Evolutionary conservation across 35 echinoderm and acorn worm genomes (phyloP), one percentile per base, ranked within the genome.

Genomic region (Strongylocentrotus purpuratus): DNA sequence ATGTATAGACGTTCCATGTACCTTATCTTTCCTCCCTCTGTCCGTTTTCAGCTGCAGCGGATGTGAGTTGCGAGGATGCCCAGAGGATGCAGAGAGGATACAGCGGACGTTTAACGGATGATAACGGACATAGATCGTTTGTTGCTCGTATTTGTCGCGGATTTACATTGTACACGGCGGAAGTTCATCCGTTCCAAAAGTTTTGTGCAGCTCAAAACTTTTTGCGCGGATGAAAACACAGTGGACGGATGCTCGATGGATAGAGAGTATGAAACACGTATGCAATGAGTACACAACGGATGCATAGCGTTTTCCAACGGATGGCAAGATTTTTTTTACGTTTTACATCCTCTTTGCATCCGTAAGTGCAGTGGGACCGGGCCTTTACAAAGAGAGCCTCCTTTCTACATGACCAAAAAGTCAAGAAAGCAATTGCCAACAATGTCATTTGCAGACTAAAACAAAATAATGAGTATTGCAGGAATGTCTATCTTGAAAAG

Each of bases 141-240:
- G 86, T 33, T 88, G 86, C 86, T 88, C 86, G 86, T 88, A 88
- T 88, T 12, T 65, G 86, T 88, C 1, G 86, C 86, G 86, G 86
- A 88, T 88, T 88, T 88, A 33, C 86, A 88, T 88, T 31, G 86
- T 88, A 88, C 86, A 88, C 86, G 86, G 86, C 86, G 86, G 86
- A 88, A 88, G 85, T 86, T 86, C 85, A 86, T 86, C 85, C 85
- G 85, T 86, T 86, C 85, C n/a, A 86, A 86, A 86, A 31, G 85
- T 86, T 86, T 31, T 86, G 33, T 31, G 85, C 85, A 86, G 85
- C 85, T 86, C 33, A 86, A n/a, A 86, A 86, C 22, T 86, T 86
- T 86, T 86, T 86, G 85, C 85, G 85, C 85, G 85, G 85, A 86
- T 86, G 85, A 86, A 86, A 86, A 31, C 85, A 86, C 85, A 31